A percentile compares a stretch with the other conserved stretches of the same genome.
Conservation (phyloP, 2,797 vertebrate species). For the Zenarchopterus dispar region DNA sequence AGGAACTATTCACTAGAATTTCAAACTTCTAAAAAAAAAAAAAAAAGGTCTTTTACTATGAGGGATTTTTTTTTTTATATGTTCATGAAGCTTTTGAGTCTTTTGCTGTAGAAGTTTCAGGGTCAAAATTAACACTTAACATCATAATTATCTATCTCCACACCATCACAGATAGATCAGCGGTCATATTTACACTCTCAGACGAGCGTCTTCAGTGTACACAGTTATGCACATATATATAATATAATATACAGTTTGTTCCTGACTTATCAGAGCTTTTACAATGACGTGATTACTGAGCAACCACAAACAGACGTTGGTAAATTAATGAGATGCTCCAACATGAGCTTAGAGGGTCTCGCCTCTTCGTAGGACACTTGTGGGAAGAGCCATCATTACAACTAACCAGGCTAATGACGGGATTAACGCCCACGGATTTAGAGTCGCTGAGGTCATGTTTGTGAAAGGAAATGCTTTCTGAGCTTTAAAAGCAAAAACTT, state of each 20-base stretch:
- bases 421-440: constrained; percentile 36
- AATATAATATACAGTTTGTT: background rate
- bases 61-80: too few species aligned
- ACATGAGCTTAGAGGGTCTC: constrained; percentile 26
- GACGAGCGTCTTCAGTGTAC: background rate
- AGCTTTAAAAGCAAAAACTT: background rate
- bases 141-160: too few species aligned
- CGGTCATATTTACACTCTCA: too few species aligned
- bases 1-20: background rate
- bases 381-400: constrained; percentile 25
- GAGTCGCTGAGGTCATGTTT: constrained; percentile 15
- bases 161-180: too few species aligned
- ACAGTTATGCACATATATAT: background rate
- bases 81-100: too few species aligned
- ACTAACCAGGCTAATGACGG: constrained; percentile 35
- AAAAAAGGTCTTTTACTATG: too few species aligned
- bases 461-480: background rate
- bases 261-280: constrained; percentile 9
- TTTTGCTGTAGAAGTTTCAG: too few species aligned
- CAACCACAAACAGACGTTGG: constrained; percentile 26
- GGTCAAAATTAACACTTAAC: too few species aligned
- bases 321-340: constrained; percentile 40
- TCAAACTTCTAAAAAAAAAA: too few species aligned
- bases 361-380: constrained; percentile 2
- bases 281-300: constrained; percentile 4